These are phyloP conservation scores for Hippocampus abdominalis DNA, from an alignment of 2,113 vertebrate species.

Conservation along the genomic window DNA sequence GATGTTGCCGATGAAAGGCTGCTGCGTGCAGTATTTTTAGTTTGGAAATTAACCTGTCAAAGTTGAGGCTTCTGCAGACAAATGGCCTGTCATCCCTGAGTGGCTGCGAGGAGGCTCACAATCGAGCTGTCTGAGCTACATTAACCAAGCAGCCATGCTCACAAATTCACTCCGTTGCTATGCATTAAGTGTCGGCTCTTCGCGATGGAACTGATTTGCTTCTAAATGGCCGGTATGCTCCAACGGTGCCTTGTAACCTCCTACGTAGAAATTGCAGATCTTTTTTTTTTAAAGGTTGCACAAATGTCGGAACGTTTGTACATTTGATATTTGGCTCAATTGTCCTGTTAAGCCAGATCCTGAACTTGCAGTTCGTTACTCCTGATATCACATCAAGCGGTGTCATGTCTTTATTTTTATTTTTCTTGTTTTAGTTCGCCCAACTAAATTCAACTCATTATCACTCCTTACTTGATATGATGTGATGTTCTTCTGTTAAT, in stretches of 20 bases:
- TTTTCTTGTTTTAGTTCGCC: background rate
- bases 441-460: background rate
- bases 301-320: too few species aligned
- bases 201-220: constrained; percentile 48
- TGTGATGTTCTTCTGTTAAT: background rate
- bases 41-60: constrained; percentile 46
- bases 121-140: constrained; percentile 59
- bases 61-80: constrained; percentile 39
- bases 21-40: constrained; percentile 17
- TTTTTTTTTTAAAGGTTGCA: background rate
- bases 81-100: constrained; percentile 57
- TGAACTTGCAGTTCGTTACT: too few species aligned
- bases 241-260: constrained; percentile 43
- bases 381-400: too few species aligned
- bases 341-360: too few species aligned
- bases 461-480: background rate
- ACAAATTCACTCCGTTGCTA: constrained; percentile 62
- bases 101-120: constrained; percentile 61
- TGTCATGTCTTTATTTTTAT: too few species aligned
- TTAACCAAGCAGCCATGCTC: constrained; percentile 53
- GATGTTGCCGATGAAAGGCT: background rate
- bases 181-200: constrained; percentile 56
- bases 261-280: constrained; percentile 3
- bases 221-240: constrained; percentile 31
- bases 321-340: too few species aligned